Evolutionary conservation across 53 echinoderm and acorn worm genomes (phyloP).

Genomic region (Crossaster papposus): DNA sequence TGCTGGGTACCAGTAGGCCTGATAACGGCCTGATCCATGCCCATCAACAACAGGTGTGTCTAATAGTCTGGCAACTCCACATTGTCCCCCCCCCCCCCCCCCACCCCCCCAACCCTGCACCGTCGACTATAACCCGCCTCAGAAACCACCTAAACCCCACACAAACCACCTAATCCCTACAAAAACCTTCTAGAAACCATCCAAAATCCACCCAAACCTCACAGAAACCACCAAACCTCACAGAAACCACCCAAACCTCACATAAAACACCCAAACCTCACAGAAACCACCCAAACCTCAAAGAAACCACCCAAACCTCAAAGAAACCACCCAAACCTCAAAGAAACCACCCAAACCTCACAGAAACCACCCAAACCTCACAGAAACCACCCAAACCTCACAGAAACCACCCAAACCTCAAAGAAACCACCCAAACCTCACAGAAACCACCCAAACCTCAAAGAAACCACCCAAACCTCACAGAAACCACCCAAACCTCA

Average conservation of each 20-base stretch:
- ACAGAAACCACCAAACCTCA: too few relatives aligned
- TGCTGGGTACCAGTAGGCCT: constrained; percentile 68
- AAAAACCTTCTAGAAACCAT: too few relatives aligned
- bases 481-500: not conserved
- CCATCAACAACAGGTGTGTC: constrained; percentile 78
- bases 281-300: not conserved
- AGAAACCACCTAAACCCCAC: not conserved
- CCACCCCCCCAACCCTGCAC: not conserved
- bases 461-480: too few relatives aligned
- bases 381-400: too few relatives aligned
- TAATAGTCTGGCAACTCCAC: not conserved
- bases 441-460: not conserved
- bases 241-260: not conserved
- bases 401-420: not conserved
- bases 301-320: too few relatives aligned
- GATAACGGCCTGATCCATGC: constrained; percentile 82
- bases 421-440: too few relatives aligned
- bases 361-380: not conserved
- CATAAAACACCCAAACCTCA: too few relatives aligned
- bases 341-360: too few relatives aligned
- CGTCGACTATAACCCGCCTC: too few relatives aligned
- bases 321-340: not conserved
- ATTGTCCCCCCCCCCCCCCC: too few relatives aligned
- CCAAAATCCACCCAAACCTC: not conserved
- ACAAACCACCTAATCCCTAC: not conserved